Evolutionary conservation across 2,797 vertebrate genomes (phyloP).

Genomic region (Coccyzus lansbergi): DNA sequence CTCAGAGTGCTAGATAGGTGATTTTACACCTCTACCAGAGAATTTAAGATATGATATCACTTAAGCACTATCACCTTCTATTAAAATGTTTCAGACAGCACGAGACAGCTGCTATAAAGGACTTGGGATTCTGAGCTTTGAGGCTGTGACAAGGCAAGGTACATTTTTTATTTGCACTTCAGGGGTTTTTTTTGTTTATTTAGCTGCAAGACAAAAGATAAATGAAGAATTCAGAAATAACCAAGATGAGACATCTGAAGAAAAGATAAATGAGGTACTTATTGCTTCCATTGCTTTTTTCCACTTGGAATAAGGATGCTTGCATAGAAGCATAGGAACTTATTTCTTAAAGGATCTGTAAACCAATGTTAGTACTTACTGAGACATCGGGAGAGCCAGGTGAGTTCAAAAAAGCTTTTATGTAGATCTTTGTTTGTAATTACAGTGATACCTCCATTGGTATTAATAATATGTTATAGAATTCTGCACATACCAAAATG

Average conservation of each 20-base stretch:
- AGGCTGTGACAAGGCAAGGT: neutral
- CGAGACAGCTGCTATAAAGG: neutral
- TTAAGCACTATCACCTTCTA: too few species aligned
- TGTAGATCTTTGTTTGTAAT: neutral
- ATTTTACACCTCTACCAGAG: neutral
- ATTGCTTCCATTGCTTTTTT: neutral
- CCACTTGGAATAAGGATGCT: neutral
- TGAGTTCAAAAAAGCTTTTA: neutral
- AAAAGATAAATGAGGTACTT: slow-evolving; percentile 87
- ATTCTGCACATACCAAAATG: neutral
- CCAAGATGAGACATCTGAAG: slow-evolving; percentile 84
- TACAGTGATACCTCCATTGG: neutral
- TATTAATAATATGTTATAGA: accelerated
- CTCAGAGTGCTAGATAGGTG: neutral
- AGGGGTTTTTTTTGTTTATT: neutral
- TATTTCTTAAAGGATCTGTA: neutral
- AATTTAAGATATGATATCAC: neutral
- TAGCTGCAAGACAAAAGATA: slow-evolving; percentile 87
- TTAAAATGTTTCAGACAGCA: neutral
- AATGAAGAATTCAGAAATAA: slow-evolving; percentile 93
- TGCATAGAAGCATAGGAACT: neutral
- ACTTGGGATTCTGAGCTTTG: neutral
- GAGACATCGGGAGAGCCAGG: neutral
- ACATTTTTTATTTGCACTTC: accelerated
- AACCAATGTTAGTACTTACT: neutral